Conservation (phyloP, 2,113 vertebrate genomes). For the Phoxinus phoxinus region DNA sequence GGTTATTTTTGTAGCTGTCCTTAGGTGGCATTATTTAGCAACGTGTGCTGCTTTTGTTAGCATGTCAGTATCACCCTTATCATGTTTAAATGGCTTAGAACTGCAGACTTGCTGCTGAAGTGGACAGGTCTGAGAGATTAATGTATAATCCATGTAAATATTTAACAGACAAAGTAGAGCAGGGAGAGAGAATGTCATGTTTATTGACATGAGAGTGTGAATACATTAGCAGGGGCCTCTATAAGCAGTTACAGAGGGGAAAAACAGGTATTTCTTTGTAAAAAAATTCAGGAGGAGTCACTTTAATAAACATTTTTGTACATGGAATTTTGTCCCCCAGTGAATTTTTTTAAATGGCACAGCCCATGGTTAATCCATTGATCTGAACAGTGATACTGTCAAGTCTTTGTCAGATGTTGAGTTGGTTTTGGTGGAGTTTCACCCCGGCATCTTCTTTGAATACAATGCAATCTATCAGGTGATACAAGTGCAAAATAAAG, state of each 20-base stretch:
- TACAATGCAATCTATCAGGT: background rate
- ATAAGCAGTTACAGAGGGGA: background rate
- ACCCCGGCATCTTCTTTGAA: background rate
- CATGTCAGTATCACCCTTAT: background rate
- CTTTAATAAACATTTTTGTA: background rate
- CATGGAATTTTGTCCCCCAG: background rate
- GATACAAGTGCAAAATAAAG: background rate
- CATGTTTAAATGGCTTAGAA: background rate
- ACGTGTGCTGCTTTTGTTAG: background rate
- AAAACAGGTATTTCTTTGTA: background rate
- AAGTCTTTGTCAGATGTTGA: background rate
- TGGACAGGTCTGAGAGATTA: background rate
- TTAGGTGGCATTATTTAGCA: slow-evolving; percentile 44
- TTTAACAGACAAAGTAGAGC: background rate
- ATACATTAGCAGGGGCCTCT: background rate
- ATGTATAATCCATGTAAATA: background rate
- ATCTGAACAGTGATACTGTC: background rate
- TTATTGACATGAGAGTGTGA: background rate
- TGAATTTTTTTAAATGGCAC: background rate
- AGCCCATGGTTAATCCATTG: background rate
- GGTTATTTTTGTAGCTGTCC: slow-evolving; percentile 21
- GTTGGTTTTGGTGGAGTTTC: too few relatives aligned
- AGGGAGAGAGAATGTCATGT: background rate
- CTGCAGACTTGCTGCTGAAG: background rate
- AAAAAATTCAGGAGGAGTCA: background rate